phyloP scores from a whole-genome alignment of 2,888 invertebrate genomes.

The Lasioglossum vierecki region DNA sequence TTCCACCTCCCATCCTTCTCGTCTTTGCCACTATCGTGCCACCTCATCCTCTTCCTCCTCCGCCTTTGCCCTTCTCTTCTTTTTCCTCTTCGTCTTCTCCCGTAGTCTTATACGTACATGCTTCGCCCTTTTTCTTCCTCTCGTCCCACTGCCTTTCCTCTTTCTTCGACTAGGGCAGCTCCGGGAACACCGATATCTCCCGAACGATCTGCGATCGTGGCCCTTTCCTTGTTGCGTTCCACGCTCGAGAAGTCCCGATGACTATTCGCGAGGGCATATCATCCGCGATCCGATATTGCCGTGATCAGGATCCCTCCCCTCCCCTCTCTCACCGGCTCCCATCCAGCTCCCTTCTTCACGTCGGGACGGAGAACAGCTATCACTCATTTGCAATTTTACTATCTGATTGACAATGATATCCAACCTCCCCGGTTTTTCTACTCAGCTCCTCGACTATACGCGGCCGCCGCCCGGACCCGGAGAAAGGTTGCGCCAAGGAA shows the following conservation, averaged over 20 bases:
- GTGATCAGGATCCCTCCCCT: slow-evolving; percentile 9
- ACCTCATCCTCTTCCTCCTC: slow-evolving; percentile 53
- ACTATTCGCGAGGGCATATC: slow-evolving; percentile 47
- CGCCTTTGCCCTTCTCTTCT: slow-evolving; percentile 47
- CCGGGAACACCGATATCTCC: slow-evolving; percentile 61
- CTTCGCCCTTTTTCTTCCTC: slow-evolving; percentile 60
- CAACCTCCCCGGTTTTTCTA: slow-evolving; percentile 15
- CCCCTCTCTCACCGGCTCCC: not conserved
- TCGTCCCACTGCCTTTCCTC: slow-evolving; percentile 41
- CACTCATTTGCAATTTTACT: slow-evolving; percentile 32
- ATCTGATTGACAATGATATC: slow-evolving; percentile 21
- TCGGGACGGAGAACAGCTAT: slow-evolving; percentile 14
- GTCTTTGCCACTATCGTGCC: slow-evolving; percentile 58
- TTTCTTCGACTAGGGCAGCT: slow-evolving; percentile 59
- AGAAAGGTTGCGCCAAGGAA: not conserved
- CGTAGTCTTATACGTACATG: slow-evolving; percentile 60
- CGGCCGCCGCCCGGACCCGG: not conserved
- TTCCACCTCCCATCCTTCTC: slow-evolving; percentile 61
- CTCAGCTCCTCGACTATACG: not conserved
- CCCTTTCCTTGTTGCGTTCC: slow-evolving; percentile 48
- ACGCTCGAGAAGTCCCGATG: slow-evolving; percentile 29
- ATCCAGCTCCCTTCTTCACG: not conserved
- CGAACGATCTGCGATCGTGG: slow-evolving; percentile 55
- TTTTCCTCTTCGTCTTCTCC: slow-evolving; percentile 34
- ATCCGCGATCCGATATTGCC: slow-evolving; percentile 15